Conservation (phyloP, 1,140 invertebrate species). For the Drosophila ogumai region DNA sequence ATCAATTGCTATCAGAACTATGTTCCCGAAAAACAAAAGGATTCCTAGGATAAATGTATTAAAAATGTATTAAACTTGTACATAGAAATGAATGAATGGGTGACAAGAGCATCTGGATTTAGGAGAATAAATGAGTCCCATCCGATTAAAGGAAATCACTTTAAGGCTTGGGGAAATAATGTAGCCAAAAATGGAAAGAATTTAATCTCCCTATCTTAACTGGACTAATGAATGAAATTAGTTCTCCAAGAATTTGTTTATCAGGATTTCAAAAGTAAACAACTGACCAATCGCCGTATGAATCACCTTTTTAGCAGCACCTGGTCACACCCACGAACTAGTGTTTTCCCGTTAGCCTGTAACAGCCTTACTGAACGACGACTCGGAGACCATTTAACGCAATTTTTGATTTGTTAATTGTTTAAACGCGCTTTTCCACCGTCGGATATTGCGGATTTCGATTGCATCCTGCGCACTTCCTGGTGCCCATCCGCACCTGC, state of each 20-base stretch:
- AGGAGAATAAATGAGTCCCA: background rate
- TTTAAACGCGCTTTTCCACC: background rate
- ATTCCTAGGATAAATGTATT: conserved; percentile 30
- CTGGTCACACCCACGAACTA: conserved; percentile 16
- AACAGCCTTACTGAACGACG: conserved; percentile 12
- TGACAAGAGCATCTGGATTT: background rate
- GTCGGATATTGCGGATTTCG: background rate
- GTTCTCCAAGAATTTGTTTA: background rate
- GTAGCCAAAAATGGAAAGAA: too few species aligned
- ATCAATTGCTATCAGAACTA: conserved; percentile 80
- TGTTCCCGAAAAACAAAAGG: conserved; percentile 38
- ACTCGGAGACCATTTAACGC: conserved; percentile 5
- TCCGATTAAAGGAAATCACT: fast-evolving
- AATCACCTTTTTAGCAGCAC: background rate
- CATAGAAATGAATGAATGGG: background rate
- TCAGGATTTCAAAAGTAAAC: conserved; percentile 11
- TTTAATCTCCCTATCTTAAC: background rate
- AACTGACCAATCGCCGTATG: background rate
- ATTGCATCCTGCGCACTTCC: conserved; percentile 1
- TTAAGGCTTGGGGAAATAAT: background rate
- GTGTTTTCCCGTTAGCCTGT: conserved; percentile 17
- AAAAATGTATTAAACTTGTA: conserved; percentile 18
- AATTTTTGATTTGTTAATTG: conserved; percentile 35
- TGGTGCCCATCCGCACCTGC: conserved; percentile 22
- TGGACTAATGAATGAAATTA: background rate